phyloP scores from a whole-genome alignment of 35 echinoderm and acorn worm species.

The Apostichopus californicus region DNA sequence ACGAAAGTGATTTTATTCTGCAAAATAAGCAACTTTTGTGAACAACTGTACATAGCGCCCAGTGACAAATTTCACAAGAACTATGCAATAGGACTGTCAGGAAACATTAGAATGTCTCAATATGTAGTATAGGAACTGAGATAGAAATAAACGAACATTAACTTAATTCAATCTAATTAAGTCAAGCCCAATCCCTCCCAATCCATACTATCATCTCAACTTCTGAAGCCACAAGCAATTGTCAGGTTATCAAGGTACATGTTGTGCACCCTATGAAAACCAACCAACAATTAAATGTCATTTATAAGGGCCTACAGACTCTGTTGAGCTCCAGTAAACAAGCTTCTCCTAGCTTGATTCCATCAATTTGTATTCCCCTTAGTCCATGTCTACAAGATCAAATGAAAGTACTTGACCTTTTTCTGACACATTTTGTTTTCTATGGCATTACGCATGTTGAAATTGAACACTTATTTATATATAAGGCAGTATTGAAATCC shows the following conservation, averaged over 20 bases:
- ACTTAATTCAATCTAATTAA: too few species aligned
- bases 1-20: too few species aligned
- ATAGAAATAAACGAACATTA: too few species aligned
- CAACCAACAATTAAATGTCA: neutral
- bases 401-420: slow-evolving; percentile 13
- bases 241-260: neutral
- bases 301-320: neutral
- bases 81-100: too few species aligned
- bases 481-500: neutral
- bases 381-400: neutral
- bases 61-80: too few species aligned
- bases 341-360: neutral
- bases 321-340: neutral
- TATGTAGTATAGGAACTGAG: too few species aligned
- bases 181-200: too few species aligned
- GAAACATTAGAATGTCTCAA: too few species aligned
- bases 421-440: neutral
- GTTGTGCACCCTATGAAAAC: neutral
- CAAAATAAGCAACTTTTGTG: too few species aligned
- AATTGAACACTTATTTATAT: neutral
- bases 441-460: neutral
- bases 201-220: too few species aligned
- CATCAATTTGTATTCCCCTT: neutral
- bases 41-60: too few species aligned
- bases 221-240: neutral